Base-by-base conservation (phyloP, 2,113 vertebrate genomes). In the Conger conger region DNA sequence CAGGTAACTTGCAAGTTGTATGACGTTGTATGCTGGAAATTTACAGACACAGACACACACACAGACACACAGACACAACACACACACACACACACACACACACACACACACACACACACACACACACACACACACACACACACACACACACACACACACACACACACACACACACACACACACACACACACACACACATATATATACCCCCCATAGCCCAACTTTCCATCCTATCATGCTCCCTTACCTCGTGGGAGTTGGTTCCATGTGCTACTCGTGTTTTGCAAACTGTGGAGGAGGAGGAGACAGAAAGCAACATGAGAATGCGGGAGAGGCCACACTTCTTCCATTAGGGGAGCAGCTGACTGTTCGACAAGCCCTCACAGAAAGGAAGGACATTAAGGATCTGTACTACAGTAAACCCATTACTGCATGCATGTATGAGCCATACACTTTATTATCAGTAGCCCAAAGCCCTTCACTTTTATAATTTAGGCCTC, bases 261-360 rank as follows among this genome's bases (percentile, higher is more conserved):
- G 98, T 99, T 93, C 98, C 98, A 45, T 99, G 98, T 88, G 98
- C 98, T 92, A 99, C 98, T 92, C 97, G 96, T 86, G 98, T 99
- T 96, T 99, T 99, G 93, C 98, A 99, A 95, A 99, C 98, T 99
- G 88, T 53, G 30, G 87, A 79, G 57, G 79, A 35, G 90, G 88
- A 90, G 88, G 18, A 93, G 91, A 91, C 87, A 80, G 45, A 86
- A 73, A 30, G 63, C 84, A 63, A 1, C 87, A 85, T 8, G 54
- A 83, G 86, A 84, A 8, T 63, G 15, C 79, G 15, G n/a, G 53
- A 57, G 37, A 30, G n/a, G 68, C 68, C 68, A 1, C n/a, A 73
- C 68, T 73, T 73, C 68, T 30, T 73, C 8, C 68, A 73, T 30
- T 13, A 2, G 68, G 68, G 27, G 9, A 73, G 68, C n/a, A 73